Conservation (phyloP, 2,888 invertebrate species). For the Phorcus lineatus region DNA sequence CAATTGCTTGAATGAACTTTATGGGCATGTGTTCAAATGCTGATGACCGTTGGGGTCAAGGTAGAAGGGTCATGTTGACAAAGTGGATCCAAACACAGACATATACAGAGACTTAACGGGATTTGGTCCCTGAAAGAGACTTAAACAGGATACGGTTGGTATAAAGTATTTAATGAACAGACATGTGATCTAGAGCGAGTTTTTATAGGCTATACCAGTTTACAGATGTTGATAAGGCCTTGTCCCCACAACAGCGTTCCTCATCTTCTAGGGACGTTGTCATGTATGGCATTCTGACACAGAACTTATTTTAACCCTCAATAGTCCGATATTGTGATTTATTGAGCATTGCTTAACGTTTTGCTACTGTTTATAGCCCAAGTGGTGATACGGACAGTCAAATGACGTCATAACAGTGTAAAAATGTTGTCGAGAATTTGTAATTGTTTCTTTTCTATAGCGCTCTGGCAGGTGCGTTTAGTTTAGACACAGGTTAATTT, state of each 20-base stretch:
- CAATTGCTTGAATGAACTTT: no score
- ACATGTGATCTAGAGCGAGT: not conserved
- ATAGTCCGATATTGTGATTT: not conserved
- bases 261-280: not conserved
- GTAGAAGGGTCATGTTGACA: not conserved
- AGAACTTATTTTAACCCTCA: not conserved
- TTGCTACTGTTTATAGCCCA: not conserved
- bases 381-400: not conserved
- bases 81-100: conserved; percentile 2
- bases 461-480: not conserved
- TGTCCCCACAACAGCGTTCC: not conserved
- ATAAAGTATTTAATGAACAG: conserved; percentile 13
- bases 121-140: not conserved
- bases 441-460: not conserved
- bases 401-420: not conserved
- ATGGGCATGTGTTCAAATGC: no score
- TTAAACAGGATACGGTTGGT: not conserved
- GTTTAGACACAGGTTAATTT: conserved; percentile 1
- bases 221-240: not conserved
- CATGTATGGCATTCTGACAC: not conserved
- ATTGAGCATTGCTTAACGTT: not conserved
- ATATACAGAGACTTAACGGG: conserved; percentile 3
- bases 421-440: not conserved
- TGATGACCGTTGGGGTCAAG: not conserved
- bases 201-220: not conserved